Evolutionary conservation across 2,888 invertebrate genomes (phyloP), one percentile per base, ranked within the genome.

Genomic region (Cryptocephalus primarius): DNA sequence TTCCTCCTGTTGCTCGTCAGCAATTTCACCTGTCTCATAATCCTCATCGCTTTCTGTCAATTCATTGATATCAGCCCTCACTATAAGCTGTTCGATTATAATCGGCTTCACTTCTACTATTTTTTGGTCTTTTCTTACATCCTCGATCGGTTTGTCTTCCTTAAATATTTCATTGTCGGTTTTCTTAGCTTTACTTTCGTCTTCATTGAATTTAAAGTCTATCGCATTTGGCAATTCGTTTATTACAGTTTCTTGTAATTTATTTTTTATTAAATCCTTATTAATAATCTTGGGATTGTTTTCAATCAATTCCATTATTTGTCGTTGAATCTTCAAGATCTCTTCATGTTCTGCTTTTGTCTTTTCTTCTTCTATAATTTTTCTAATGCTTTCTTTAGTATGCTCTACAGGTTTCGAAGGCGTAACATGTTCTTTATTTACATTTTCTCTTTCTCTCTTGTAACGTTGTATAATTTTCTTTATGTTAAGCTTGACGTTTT

Each of bases 221-320:
- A 60, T 51, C 8, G 52, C 54, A 48, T 54, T 57, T 8, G 53
- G 48, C 4, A 66, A 54, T 52, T 67, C 67, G 39, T 60, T 59
- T 4, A 62, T 59, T 36, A 68, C 61, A 11, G 63, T 61, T 42
- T 64, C 60, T 45, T 51, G 70, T 59, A 66, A 67, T 68, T 59
- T 74, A 55, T 60, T 67, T 63, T 65, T 76, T 61, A 63, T 75
- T 62, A 55, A 69, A 63, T 64, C 70, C 63, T 65, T 75, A 66
- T 52, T 76, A 48, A 61, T 70, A 66, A 67, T 75, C 64, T 67
- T 76, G 59, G 55, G 75, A 69, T 60, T 75, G 60, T 55, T 72
- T 58, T 66, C 71, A 57, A 65, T 75, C 58, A 66, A 74, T 51
- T 68, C 74, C 62, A 66, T 71, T 63, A 63, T 73, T 62, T 64